Percentiles rank a stretch among this genome's conserved stretches.
Conservation (phyloP, 2,113 vertebrate genomes). For the Lophius piscatorius region DNA sequence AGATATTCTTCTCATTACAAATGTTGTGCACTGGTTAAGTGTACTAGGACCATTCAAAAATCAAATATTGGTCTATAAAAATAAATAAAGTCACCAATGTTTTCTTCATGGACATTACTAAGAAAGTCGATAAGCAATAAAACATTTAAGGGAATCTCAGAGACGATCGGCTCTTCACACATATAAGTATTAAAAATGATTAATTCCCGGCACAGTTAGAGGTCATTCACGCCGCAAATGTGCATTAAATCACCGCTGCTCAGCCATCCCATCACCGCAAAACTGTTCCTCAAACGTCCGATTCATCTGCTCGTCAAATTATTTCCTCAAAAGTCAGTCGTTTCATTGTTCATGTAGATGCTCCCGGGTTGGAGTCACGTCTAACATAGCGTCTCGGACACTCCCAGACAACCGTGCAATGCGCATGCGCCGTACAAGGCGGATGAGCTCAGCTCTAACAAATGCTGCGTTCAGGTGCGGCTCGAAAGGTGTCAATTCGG, state of each 20-base stretch:
- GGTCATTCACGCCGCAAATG: conserved; percentile 60
- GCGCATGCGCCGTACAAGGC: conserved; percentile 68
- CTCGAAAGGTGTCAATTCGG: conserved; percentile 14
- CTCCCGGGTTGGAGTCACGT: conserved; percentile 46
- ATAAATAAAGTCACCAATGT: conserved; percentile 23
- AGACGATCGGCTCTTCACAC: conserved; percentile 39
- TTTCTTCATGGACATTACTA: too few species aligned
- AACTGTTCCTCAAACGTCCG: conserved; percentile 3
- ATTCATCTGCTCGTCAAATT: too few species aligned
- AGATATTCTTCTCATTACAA: too few species aligned
- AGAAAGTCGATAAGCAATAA: conserved; percentile 12
- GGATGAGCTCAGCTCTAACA: conserved; percentile 43
- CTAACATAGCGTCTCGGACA: conserved; percentile 67
- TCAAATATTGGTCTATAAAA: conserved; percentile 4
- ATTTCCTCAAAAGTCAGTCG: conserved; percentile 11
- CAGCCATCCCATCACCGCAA: conserved; percentile 8
- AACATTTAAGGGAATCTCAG: too few species aligned
- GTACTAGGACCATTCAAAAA: background rate
- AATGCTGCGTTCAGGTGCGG: conserved; percentile 64
- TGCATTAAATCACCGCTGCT: conserved; percentile 31
- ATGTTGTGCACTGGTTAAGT: conserved; percentile 13
- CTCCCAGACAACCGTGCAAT: conserved; percentile 64
- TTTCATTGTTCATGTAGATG: conserved; percentile 66
- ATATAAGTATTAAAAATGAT: conserved; percentile 48
- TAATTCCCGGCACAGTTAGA: conserved; percentile 61